A percentile compares a stretch with the other conserved stretches of the same genome.
Evolutionary conservation across 2,113 vertebrate genomes (phyloP).

Genomic region (Bambusicola thoracicus): DNA sequence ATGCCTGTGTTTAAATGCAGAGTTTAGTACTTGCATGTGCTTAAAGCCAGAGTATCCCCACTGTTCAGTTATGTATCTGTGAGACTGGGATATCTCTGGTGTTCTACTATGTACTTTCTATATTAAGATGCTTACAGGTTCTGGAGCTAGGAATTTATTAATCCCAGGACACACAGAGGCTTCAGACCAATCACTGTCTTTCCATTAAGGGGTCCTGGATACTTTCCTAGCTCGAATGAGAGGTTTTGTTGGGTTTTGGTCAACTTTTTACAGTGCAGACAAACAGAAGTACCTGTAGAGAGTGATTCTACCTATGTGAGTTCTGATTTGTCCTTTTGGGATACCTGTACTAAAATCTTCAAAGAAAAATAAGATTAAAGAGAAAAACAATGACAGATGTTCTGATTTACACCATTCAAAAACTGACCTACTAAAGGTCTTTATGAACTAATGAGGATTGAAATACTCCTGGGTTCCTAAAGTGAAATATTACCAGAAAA

Average conservation of each 20-base stretch:
- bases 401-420: neutral
- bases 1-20: neutral
- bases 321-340: neutral
- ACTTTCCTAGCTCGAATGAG: neutral
- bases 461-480: conserved; percentile 29
- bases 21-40: neutral
- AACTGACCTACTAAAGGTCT: neutral
- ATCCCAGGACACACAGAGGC: neutral
- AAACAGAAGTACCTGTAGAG: neutral
- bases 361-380: neutral
- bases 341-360: neutral
- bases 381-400: neutral
- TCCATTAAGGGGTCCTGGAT: conserved; percentile 5
- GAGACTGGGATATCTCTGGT: neutral
- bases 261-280: neutral
- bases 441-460: conserved; percentile 28
- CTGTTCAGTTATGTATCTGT: conserved; percentile 6
- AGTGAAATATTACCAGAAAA: conserved; percentile 48
- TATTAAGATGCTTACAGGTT: neutral
- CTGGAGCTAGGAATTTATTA: conserved; percentile 8
- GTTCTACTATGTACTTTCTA: neutral
- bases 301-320: neutral
- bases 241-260: neutral
- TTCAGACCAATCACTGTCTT: conserved; percentile 1
- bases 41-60: neutral